phyloP scores from a whole-genome alignment of 2,888 invertebrate genomes.

The Xylota segnis region DNA sequence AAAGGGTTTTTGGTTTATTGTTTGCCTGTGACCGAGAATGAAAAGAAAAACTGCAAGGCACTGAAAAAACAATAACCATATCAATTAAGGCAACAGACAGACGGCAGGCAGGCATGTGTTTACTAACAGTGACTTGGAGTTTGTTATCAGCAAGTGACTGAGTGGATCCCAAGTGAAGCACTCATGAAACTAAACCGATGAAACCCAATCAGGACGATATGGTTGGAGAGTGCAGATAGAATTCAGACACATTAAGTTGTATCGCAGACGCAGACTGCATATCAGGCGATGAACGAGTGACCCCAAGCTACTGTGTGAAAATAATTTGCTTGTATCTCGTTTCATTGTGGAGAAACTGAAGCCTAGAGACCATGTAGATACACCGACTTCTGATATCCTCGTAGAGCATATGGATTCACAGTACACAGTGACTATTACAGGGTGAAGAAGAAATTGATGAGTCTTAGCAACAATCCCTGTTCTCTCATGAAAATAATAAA shows the following conservation, averaged over 20 bases:
- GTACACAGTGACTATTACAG: too few relatives aligned
- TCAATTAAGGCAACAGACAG: conserved; percentile 46
- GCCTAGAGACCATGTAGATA: too few relatives aligned
- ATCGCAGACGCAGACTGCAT: conserved; percentile 12
- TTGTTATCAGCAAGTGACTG: conserved; percentile 34
- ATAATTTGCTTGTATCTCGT: neutral
- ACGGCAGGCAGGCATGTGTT: conserved; percentile 24
- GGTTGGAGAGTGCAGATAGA: neutral
- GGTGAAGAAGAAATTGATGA: too few relatives aligned
- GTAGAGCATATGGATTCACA: too few relatives aligned
- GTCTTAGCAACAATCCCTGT: too few relatives aligned
- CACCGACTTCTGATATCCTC: too few relatives aligned
- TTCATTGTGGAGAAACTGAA: neutral
- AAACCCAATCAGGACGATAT: conserved; percentile 15
- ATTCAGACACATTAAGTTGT: conserved; percentile 12
- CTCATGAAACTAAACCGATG: conserved; percentile 22
- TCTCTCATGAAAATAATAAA: too few relatives aligned
- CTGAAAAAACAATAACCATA: conserved; percentile 29
- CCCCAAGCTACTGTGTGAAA: neutral
- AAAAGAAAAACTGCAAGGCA: neutral
- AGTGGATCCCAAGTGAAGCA: conserved; percentile 21
- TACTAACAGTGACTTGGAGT: conserved; percentile 24
- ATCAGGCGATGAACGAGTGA: conserved; percentile 22
- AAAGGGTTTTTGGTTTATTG: conserved; percentile 4
- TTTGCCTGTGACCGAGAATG: neutral